phyloP scores from a whole-genome alignment of 2,888 invertebrate genomes.

The Macrophya annulata region DNA sequence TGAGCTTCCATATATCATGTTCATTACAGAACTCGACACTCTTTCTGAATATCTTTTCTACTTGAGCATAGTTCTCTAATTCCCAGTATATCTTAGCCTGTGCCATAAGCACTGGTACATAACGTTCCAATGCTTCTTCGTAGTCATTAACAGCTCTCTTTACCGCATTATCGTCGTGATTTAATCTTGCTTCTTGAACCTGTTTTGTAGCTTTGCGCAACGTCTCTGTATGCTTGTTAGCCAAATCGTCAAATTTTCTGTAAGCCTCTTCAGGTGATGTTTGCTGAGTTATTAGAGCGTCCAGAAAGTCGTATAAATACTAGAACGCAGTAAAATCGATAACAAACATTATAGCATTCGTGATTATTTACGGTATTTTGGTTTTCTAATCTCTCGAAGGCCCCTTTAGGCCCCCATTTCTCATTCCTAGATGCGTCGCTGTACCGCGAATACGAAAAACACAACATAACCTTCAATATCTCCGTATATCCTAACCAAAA shows the following conservation, averaged over 20 bases:
- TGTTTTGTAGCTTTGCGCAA: constrained; percentile 95
- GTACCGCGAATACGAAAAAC: not conserved
- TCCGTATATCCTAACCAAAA: constrained; percentile 60
- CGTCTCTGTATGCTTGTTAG: constrained; percentile 93
- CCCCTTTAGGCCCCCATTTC: not conserved
- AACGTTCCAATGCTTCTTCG: constrained; percentile 94
- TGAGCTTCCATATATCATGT: constrained; percentile 97
- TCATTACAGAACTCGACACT: constrained; percentile 99
- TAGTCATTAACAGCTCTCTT: constrained; percentile 95
- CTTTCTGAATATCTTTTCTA: constrained; percentile 97
- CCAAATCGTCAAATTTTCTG: constrained; percentile 96
- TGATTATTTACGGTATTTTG: not conserved
- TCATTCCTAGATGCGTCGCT: not conserved
- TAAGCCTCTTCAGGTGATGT: constrained; percentile 98
- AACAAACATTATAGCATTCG: not conserved
- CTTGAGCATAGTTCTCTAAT: constrained; percentile 96
- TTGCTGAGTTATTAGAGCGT: constrained; percentile 98
- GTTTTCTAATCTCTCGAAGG: not conserved
- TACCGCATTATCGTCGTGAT: constrained; percentile 93
- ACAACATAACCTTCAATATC: constrained; percentile 29
- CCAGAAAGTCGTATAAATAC: constrained; percentile 97
- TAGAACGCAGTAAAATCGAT: constrained; percentile 71
- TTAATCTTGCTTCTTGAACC: constrained; percentile 95
- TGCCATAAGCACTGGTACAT: constrained; percentile 99
- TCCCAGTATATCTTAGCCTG: constrained; percentile 99